These are phyloP conservation scores for Balaeniceps rex DNA, from an alignment of 2,113 vertebrate genomes.

Conservation along the genomic window DNA sequence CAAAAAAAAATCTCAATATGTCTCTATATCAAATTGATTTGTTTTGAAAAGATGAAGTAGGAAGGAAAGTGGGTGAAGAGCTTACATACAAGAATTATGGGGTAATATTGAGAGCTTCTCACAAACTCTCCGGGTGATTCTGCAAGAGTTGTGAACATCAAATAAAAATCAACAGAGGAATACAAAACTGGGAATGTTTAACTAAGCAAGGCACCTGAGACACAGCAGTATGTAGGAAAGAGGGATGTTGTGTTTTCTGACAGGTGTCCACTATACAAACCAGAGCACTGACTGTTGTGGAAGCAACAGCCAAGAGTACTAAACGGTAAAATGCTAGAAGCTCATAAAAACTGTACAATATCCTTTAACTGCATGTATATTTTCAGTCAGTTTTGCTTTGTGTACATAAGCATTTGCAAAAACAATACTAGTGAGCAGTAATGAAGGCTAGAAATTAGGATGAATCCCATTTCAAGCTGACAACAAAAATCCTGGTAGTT, in stretches of 20 bases:
- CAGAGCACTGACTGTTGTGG: neutral
- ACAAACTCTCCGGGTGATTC: neutral
- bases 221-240: too few species aligned
- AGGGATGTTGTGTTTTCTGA: accelerated
- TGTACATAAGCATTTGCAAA: neutral
- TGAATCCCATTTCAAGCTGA: neutral
- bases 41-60: neutral
- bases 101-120: neutral
- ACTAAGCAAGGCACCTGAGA: neutral
- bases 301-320: neutral
- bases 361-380: neutral
- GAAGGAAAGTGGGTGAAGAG: neutral
- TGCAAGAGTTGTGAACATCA: neutral
- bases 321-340: neutral
- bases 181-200: neutral
- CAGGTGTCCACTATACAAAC: neutral
- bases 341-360: neutral
- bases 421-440: neutral
- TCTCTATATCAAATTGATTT: neutral
- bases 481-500: neutral
- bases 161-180: neutral
- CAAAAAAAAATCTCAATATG: neutral
- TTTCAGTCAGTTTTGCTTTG: neutral
- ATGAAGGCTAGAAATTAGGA: neutral
- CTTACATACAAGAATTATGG: neutral